A percentile compares a stretch with the other conserved stretches of the same genome.
Conservation (phyloP, 2,113 vertebrate species). For the Cochlearius cochlearius region DNA sequence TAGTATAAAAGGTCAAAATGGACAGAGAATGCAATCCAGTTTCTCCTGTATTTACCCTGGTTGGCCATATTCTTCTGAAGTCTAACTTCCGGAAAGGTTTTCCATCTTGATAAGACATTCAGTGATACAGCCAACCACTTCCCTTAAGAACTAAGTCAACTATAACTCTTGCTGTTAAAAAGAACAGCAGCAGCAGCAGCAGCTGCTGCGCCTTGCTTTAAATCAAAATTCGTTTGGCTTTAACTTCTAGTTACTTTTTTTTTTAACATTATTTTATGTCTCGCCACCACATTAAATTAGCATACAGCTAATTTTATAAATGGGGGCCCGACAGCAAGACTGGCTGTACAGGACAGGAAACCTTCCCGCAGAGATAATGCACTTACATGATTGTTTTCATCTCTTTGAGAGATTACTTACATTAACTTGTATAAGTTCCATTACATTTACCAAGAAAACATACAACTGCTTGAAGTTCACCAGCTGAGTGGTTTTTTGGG, state of each 20-base stretch:
- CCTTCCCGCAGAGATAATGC: slow-evolving; percentile 14
- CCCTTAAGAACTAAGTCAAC: not conserved
- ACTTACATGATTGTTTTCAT: slow-evolving; percentile 43
- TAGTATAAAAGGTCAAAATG: not conserved
- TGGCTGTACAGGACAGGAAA: slow-evolving; percentile 5
- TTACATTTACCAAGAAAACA: slow-evolving; percentile 34
- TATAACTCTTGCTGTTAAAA: not conserved
- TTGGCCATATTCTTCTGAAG: not conserved
- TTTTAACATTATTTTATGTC: not conserved
- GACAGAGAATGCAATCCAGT: not conserved
- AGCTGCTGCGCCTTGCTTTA: not conserved
- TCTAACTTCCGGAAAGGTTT: not conserved
- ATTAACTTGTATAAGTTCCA: slow-evolving; percentile 22
- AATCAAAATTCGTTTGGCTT: not conserved
- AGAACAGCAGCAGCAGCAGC: not conserved
- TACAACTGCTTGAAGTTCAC: not conserved
- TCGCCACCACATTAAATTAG: not conserved
- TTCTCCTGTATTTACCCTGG: not conserved
- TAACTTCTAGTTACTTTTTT: not conserved
- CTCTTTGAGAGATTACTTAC: slow-evolving; percentile 40
- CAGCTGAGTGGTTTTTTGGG: no score
- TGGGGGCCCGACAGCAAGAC: not conserved
- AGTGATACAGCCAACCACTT: not conserved
- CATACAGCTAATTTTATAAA: slow-evolving; percentile 18
- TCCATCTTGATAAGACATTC: not conserved